Base-by-base conservation (phyloP, 2,797 vertebrate genomes). In the Syngnathus rostellatus region DNA sequence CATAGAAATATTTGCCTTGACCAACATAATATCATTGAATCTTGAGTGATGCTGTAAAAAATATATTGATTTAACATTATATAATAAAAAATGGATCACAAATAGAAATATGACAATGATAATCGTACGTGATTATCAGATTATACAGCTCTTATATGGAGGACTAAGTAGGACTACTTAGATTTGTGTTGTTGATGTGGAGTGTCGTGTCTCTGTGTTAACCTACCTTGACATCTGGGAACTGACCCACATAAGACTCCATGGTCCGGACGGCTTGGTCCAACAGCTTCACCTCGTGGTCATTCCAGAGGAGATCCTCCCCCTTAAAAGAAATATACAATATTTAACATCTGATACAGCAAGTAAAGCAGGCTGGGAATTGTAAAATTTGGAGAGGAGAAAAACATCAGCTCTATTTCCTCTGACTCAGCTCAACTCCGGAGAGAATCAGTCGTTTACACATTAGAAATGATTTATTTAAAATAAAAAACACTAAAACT, bases 291-390 rank as follows among this genome's bases (percentile, higher is more conserved):
- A 92, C 92, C 84, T 98, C 97, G 25, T 91, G 96, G 89, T 99
- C 96, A 14, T 94, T 95, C 97, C 97, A 99, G 68, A 98, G 88
- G 45, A 97, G 93, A 65, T 98, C 93, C 40, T 97, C 94, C 70
- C 92, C 94, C 96, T 99, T 80, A 75, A n/a, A 31, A 37, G 45
- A 53, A 2, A 39, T 7, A 10, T 8, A 37, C 14, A 6, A 61
- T n/a, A 6, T 23, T 8, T 45, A 16, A n/a, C 5, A 41, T 39
- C 3, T 38, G 11, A 25, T 31, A 31, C 10, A 6, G 46, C 5
- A 48, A 48, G 46, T 48, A 48, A 48, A 48, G 17, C 17, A 48
- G 46, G 14, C 16, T 48, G 14, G 16, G 46, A 48, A 17, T 48
- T 8, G 8, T 8, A 10, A 41, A 41, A 41, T 41, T 41, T 8